These are phyloP conservation scores for Merluccius polli DNA, from an alignment of 2,797 vertebrate species.

Conservation along the genomic window DNA sequence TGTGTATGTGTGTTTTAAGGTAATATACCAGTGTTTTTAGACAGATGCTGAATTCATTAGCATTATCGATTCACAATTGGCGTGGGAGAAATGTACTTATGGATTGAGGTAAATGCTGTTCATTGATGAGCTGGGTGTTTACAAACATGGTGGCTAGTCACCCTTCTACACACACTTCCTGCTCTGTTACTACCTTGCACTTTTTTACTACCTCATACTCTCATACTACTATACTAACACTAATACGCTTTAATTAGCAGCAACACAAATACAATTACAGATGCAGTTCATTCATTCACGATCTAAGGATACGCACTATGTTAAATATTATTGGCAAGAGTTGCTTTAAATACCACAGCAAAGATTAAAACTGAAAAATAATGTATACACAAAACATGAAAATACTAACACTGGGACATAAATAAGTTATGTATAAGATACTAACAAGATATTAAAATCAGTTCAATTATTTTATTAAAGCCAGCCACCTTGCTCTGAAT, in stretches of 20 bases:
- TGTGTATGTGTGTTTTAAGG: neutral
- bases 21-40: neutral
- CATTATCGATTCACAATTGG: conserved; percentile 24
- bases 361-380: neutral
- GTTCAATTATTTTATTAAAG: too few relatives aligned
- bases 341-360: neutral
- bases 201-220: neutral
- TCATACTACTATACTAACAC: neutral
- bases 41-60: neutral
- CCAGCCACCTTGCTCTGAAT: too few relatives aligned
- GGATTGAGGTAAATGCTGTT: conserved; percentile 37
- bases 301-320: neutral
- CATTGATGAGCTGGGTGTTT: conserved; percentile 29
- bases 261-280: neutral
- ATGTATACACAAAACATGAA: neutral
- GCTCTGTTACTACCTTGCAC: neutral
- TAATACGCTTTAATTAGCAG: neutral
- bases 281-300: neutral
- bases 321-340: neutral
- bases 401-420: neutral
- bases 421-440: neutral
- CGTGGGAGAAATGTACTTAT: conserved; percentile 33
- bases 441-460: neutral
- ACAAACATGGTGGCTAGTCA: conserved; percentile 21
- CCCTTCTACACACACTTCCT: conserved; percentile 5